These are phyloP conservation scores for Siniperca chuatsi DNA, from an alignment of 2,113 vertebrate species.

Conservation along the genomic window DNA sequence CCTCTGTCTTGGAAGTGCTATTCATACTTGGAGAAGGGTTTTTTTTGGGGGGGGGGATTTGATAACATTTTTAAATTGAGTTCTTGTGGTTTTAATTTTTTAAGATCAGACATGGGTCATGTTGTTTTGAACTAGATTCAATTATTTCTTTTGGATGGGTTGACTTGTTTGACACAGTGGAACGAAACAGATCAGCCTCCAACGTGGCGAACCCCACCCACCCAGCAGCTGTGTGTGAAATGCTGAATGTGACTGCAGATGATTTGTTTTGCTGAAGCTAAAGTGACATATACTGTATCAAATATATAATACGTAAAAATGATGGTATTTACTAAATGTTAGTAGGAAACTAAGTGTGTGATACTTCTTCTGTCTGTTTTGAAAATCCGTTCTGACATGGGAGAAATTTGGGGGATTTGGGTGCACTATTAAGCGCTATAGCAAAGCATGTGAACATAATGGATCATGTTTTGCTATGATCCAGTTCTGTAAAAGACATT, in stretches of 20 bases:
- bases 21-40: constrained; percentile 37
- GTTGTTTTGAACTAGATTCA: constrained; percentile 19
- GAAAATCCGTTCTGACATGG: background rate
- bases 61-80: constrained; percentile 11
- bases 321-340: background rate
- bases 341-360: background rate
- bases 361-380: background rate
- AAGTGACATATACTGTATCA: background rate
- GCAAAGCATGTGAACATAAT: constrained; percentile 5
- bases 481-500: background rate
- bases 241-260: background rate
- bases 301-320: constrained; percentile 7
- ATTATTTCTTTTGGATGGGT: constrained; percentile 12
- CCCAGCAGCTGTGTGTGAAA: constrained; percentile 19
- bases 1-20: constrained; percentile 27
- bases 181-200: constrained; percentile 32
- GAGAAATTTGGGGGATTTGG: background rate
- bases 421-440: background rate
- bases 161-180: constrained; percentile 35
- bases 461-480: background rate
- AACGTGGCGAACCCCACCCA: constrained; percentile 10
- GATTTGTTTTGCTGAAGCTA: constrained; percentile 1
- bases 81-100: constrained; percentile 8
- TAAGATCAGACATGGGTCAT: background rate
- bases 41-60: constrained; percentile 25